phyloP scores from a whole-genome alignment of 2,113 vertebrate genomes.

The Zosterops lateralis region DNA sequence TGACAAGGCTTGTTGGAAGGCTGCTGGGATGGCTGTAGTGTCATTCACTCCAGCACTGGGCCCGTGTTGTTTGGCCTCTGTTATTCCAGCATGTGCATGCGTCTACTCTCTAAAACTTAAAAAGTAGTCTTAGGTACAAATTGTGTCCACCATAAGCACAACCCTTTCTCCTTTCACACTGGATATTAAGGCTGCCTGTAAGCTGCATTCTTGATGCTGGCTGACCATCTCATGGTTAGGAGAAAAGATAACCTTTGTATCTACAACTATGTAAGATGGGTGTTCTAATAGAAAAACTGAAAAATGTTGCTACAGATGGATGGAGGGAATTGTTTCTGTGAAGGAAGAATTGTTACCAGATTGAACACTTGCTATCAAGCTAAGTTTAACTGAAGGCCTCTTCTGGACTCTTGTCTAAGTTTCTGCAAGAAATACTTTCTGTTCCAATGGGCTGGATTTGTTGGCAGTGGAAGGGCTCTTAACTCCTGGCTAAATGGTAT shows the following conservation, averaged over 20 bases:
- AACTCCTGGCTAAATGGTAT: background rate
- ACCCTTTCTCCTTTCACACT: background rate
- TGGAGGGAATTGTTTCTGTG: background rate
- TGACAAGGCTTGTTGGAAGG: background rate
- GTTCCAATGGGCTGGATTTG: background rate
- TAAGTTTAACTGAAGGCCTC: background rate
- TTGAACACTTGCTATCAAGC: background rate
- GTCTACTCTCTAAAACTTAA: background rate
- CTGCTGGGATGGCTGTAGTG: background rate
- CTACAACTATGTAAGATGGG: background rate
- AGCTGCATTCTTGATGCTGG: background rate
- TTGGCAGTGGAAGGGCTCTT: background rate
- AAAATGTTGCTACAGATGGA: background rate
- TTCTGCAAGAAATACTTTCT: background rate
- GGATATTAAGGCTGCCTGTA: background rate
- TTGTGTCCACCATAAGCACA: background rate
- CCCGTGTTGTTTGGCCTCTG: background rate
- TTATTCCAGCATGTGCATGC: background rate
- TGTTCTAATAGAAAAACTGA: background rate
- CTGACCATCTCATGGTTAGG: background rate
- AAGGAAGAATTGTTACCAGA: background rate
- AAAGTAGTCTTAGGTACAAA: background rate
- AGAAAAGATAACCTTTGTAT: background rate
- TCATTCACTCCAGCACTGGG: rapidly evolving
- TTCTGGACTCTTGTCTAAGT: background rate